Conservation (phyloP, 2,113 vertebrate species). For the Bufo gargarizans region DNA sequence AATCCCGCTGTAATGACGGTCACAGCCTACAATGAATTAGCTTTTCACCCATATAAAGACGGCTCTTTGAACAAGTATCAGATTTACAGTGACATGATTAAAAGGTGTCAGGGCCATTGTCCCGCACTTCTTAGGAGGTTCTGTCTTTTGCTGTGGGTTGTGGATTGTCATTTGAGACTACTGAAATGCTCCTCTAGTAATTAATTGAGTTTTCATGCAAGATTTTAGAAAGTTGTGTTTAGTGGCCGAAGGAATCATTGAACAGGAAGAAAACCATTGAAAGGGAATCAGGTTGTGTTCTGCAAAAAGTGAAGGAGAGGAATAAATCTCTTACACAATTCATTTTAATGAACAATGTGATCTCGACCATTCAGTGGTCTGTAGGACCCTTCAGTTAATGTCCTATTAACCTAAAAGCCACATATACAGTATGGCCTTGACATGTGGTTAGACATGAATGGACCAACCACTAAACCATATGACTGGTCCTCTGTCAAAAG, state of each 20-base stretch:
- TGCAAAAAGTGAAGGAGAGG: neutral
- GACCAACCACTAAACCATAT: too few species aligned
- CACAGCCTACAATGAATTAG: conserved; percentile 39
- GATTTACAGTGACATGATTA: conserved; percentile 45
- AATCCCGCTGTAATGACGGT: conserved; percentile 32
- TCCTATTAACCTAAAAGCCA: neutral
- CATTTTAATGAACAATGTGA: neutral
- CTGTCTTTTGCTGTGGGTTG: neutral
- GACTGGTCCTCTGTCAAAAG: too few species aligned
- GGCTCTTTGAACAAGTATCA: conserved; percentile 40
- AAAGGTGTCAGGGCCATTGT: conserved; percentile 51
- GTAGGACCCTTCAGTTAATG: neutral
- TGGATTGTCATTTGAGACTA: conserved; percentile 48
- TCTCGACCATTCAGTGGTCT: neutral
- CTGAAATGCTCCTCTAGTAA: conserved; percentile 15
- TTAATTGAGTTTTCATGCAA: conserved; percentile 27
- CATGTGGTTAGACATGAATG: too few species aligned
- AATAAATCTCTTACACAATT: neutral
- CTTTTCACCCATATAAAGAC: conserved; percentile 23
- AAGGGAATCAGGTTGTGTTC: neutral
- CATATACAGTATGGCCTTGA: neutral
- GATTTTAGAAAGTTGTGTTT: neutral
- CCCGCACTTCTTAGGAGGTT: conserved; percentile 7
- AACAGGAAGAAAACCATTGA: conserved; percentile 17
- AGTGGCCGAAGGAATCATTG: conserved; percentile 10